Evolutionary conservation across 2,113 vertebrate genomes (phyloP), one percentile per base, ranked within the genome.

Genomic region (Campylorhamphus procurvoides): DNA sequence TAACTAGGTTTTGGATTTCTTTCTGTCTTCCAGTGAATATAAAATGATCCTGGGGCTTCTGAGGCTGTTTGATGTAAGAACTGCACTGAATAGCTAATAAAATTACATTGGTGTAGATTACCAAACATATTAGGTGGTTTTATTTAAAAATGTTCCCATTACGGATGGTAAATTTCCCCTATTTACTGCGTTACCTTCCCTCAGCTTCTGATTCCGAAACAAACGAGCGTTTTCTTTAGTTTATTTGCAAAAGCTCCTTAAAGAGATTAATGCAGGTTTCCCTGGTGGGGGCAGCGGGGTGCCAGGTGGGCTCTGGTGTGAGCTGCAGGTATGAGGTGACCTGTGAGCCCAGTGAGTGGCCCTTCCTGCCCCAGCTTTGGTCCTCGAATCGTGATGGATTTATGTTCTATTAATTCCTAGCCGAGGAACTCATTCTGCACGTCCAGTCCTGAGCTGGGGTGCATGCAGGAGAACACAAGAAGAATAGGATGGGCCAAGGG

Each of bases 1-100:
- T 98, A 98, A 98, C 98, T 98, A 98, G 98, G 97, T 98, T 98
- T 98, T 98, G 97, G 98, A 98, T 98, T 98, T 98, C 96, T 97
- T 98, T 98, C 97, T 98, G 94, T 98, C 98, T 98, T 98, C 97
- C 93, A 97, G 96, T 96, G 98, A 98, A 98, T 98, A 97, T 98
- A 97, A 98, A 98, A 98, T 97, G 97, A 98, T 98, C 96, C 97
- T 40, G 92, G 97, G 93, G 97, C 97, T 98, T 98, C 96, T 97
- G 97, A 98, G 97, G 92, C 97, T 96, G 97, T 97, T 98, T 98
- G 97, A 98, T 98, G 94, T 97, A 94, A 96, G 97, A 96, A 97
- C 96, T 31, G 91, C 84, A 74, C 94, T 93, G 96, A 98, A 97
- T 97, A 95, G 90, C 96, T 97, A 98, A 98, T 97, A 97, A 98